Evolutionary conservation across 2,113 vertebrate genomes (phyloP).

Genomic region (Prinia subflava): DNA sequence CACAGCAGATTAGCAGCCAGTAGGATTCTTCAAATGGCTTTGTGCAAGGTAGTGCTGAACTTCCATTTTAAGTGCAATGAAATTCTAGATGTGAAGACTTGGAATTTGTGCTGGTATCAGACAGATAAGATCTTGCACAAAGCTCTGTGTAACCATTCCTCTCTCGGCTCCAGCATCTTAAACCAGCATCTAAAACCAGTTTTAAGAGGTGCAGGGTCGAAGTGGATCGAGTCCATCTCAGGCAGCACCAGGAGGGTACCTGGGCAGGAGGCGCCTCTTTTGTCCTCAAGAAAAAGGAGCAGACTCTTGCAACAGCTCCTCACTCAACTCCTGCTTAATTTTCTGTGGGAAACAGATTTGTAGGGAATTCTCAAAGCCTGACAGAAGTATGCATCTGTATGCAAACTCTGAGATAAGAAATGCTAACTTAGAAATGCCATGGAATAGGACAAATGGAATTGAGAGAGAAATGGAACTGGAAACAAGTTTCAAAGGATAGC

Average conservation of each 20-base stretch:
- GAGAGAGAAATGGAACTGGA: too few relatives aligned
- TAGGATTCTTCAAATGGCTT: background rate
- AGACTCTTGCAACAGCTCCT: background rate
- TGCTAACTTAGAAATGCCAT: too few relatives aligned
- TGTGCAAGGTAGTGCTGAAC: background rate
- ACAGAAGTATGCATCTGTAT: too few relatives aligned
- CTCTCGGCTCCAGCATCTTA: background rate
- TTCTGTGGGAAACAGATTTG: background rate
- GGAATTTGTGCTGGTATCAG: background rate
- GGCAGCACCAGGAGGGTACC: background rate
- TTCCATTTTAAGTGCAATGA: background rate
- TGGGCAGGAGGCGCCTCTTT: background rate
- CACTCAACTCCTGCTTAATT: background rate
- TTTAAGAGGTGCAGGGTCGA: background rate
- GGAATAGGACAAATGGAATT: too few relatives aligned
- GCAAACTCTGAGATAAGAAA: too few relatives aligned
- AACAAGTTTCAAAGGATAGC: too few relatives aligned
- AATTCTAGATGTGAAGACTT: background rate
- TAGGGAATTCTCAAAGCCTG: too few relatives aligned
- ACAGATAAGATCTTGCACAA: background rate
- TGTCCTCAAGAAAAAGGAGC: background rate
- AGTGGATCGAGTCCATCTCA: fast-evolving
- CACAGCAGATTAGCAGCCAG: background rate
- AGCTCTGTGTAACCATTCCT: background rate
- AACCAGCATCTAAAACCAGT: background rate